Evolutionary conservation across 2,797 vertebrate genomes (phyloP).

Genomic region (Miichthys miiuy): DNA sequence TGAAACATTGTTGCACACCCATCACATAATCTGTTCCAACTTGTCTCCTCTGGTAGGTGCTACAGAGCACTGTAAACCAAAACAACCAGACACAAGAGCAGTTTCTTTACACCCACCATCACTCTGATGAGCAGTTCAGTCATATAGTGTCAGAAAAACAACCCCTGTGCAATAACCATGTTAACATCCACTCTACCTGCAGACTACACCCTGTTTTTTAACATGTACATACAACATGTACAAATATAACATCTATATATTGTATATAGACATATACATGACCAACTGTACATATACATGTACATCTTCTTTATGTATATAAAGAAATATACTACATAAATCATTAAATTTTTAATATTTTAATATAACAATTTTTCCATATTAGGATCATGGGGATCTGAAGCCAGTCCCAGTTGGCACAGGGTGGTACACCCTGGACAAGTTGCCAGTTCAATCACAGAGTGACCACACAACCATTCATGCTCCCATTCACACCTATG

Average conservation of each 20-base stretch:
- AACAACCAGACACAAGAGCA: no score
- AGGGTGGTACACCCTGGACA: no score
- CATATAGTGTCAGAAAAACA: no score
- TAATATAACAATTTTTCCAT: background rate
- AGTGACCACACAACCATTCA: no score
- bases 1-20: background rate
- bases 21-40: background rate
- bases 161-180: no score
- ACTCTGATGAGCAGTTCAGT: background rate
- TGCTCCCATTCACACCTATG: no score
- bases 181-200: background rate
- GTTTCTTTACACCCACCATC: background rate
- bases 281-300: background rate
- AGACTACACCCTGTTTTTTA: background rate
- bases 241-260: background rate
- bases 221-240: no score
- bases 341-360: no score
- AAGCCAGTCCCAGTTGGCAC: no score
- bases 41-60: background rate
- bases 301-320: background rate
- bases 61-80: background rate
- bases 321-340: background rate
- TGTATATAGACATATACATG: background rate
- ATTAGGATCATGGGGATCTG: no score
- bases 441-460: no score